Evolutionary conservation across 53 echinoderm and acorn worm genomes (phyloP).

Genomic region (Antedon mediterranea): DNA sequence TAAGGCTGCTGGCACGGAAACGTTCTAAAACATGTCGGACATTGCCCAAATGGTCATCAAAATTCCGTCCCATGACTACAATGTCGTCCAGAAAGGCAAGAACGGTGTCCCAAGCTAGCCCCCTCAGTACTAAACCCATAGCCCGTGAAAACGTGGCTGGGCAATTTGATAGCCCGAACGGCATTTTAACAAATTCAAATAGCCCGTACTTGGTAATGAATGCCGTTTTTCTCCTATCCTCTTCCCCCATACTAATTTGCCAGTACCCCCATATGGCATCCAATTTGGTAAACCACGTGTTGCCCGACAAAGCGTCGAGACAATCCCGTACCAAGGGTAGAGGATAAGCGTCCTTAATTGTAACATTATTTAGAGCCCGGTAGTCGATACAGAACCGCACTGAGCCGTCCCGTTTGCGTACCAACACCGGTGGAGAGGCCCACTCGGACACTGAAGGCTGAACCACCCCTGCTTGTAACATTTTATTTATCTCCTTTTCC

Average conservation of each 20-base stretch:
- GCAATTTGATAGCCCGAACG: neutral
- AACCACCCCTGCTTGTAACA: slow-evolving; percentile 29
- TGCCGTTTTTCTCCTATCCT: slow-evolving; percentile 36
- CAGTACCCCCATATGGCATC: neutral
- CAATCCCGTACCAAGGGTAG: slow-evolving; percentile 31
- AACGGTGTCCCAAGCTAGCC: neutral
- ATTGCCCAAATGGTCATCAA: no score
- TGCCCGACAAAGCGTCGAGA: neutral
- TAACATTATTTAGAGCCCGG: slow-evolving; percentile 28
- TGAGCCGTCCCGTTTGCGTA: slow-evolving; percentile 19
- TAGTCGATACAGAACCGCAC: slow-evolving; percentile 49
- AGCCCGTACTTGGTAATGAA: slow-evolving; percentile 34
- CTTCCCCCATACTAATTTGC: neutral
- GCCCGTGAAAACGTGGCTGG: neutral
- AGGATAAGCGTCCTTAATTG: slow-evolving; percentile 36
- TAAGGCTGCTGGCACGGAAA: no score
- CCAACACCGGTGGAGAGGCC: no score
- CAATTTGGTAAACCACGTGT: neutral
- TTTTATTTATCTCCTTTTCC: slow-evolving; percentile 16
- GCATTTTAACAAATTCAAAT: slow-evolving; percentile 10
- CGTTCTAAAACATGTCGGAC: no score
- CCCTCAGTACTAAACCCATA: neutral
- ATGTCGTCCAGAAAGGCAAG: neutral
- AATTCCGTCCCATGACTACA: neutral
- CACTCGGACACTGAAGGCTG: no score